Conservation (phyloP, 2,113 vertebrate genomes). For the Columbina picui region DNA sequence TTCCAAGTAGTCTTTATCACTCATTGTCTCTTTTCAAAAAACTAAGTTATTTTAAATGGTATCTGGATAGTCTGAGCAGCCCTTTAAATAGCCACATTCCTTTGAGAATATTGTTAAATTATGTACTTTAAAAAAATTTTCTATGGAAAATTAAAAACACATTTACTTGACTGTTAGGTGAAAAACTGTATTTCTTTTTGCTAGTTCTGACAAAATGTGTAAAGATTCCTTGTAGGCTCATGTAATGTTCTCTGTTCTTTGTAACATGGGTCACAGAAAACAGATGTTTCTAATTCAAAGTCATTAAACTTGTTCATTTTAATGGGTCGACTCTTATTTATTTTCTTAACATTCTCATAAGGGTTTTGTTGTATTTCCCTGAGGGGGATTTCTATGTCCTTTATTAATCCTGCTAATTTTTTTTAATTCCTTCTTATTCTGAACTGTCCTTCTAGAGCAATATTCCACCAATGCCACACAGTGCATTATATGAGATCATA, state of each 20-base stretch:
- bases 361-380: not conserved
- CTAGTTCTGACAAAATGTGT: not conserved
- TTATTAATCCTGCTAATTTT: not conserved
- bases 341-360: not conserved
- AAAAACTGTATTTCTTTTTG: not conserved
- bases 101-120: not conserved
- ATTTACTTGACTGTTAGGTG: not conserved
- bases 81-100: not conserved
- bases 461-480: not conserved
- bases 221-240: not conserved
- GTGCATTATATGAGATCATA: not conserved
- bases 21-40: not conserved
- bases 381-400: not conserved
- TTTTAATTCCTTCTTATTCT: not conserved
- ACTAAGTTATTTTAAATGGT: not conserved
- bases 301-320: not conserved
- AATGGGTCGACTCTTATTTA: not conserved
- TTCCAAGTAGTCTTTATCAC: not conserved
- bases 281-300: not conserved
- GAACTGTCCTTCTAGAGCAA: not conserved
- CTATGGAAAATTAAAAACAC: not conserved
- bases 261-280: not conserved
- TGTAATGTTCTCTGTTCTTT: not conserved
- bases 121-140: not conserved
- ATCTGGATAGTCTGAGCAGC: not conserved